phyloP scores from a whole-genome alignment of 1,140 invertebrate genomes.

The Protaetia brevitarsis region DNA sequence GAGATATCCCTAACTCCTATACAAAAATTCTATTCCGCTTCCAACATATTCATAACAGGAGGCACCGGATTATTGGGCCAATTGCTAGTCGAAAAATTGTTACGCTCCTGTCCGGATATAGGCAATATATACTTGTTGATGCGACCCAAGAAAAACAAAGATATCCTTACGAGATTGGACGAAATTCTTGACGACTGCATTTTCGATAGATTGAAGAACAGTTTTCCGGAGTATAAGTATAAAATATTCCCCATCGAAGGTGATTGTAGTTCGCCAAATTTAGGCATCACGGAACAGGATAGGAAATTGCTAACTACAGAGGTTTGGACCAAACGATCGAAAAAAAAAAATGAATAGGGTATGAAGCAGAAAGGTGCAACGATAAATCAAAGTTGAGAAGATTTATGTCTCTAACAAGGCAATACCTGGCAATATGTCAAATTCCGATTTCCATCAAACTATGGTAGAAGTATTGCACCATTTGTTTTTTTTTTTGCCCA shows the following conservation, averaged over 20 bases:
- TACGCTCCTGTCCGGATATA: constrained; percentile 72
- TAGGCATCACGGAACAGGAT: constrained; percentile 61
- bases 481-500: too few relatives aligned
- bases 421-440: not conserved
- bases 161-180: constrained; percentile 59
- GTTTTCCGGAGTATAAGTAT: constrained; percentile 61
- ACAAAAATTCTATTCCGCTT: constrained; percentile 56
- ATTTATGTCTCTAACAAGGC: too few relatives aligned
- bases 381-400: too few relatives aligned
- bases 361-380: not conserved
- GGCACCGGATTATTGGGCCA: constrained; percentile 71
- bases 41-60: constrained; percentile 65
- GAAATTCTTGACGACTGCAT: constrained; percentile 60
- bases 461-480: too few relatives aligned
- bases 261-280: constrained; percentile 59
- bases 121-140: constrained; percentile 74
- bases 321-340: constrained; percentile 49
- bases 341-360: not conserved
- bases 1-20: too few relatives aligned
- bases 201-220: constrained; percentile 36
- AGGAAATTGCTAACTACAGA: constrained; percentile 58
- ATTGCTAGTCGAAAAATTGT: constrained; percentile 76
- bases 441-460: too few relatives aligned
- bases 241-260: constrained; percentile 63
- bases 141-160: constrained; percentile 73